These are phyloP conservation scores for Sarcophaga bullata DNA, from an alignment of 1,140 invertebrate genomes.

Conservation along the genomic window DNA sequence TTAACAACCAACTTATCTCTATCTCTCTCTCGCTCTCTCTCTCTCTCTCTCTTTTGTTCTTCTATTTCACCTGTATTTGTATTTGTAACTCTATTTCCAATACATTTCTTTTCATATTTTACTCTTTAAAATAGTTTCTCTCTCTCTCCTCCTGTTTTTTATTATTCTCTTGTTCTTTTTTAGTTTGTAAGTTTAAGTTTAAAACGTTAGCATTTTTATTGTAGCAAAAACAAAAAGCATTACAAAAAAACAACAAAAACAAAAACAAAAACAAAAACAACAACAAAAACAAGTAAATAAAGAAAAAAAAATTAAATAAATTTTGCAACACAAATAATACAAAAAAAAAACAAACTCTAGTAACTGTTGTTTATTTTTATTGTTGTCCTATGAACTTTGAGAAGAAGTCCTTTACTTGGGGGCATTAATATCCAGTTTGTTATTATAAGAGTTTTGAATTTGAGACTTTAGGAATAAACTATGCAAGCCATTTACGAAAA, in stretches of 20 bases:
- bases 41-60: not conserved
- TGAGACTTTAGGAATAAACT: not conserved
- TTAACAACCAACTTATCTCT: not conserved
- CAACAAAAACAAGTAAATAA: slow-evolving; percentile 11
- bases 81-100: not conserved
- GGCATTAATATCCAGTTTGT: not conserved
- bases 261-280: slow-evolving; percentile 1
- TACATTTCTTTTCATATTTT: not conserved
- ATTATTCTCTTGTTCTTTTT: not conserved
- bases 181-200: slow-evolving; percentile 30
- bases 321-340: not conserved
- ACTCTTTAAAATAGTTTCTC: not conserved
- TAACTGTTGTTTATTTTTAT: not conserved
- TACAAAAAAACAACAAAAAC: slow-evolving; percentile 11
- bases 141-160: not conserved
- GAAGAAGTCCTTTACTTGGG: not conserved
- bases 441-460: not conserved
- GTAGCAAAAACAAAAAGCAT: slow-evolving; percentile 13
- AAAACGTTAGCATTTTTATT: slow-evolving; percentile 15
- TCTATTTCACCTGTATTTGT: not conserved
- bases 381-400: not conserved
- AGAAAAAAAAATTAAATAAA: not conserved
- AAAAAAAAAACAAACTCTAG: not conserved
- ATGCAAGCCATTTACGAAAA: not conserved
- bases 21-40: not conserved